These are phyloP conservation scores for Hemistola chrysoprasaria DNA, from an alignment of 2,888 invertebrate species.

Conservation along the genomic window DNA sequence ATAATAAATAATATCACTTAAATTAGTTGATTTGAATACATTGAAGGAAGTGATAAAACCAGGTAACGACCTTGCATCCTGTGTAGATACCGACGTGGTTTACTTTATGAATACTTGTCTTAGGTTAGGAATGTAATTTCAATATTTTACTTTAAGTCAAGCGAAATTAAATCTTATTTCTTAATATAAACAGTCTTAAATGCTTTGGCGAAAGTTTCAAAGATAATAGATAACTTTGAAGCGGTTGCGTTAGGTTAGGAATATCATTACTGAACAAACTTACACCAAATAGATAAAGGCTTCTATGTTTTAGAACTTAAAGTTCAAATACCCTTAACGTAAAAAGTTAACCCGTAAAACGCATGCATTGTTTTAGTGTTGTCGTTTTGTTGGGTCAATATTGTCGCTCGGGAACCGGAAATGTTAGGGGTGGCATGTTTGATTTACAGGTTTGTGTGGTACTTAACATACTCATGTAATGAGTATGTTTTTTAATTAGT, in stretches of 20 bases:
- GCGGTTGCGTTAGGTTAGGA: constrained; percentile 26
- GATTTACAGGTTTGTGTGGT: constrained; percentile 10
- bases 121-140: constrained; percentile 43
- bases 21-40: constrained; percentile 41
- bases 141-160: constrained; percentile 5
- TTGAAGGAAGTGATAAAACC: constrained; percentile 57
- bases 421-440: constrained; percentile 12
- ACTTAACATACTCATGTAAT: constrained; percentile 2
- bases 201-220: not conserved
- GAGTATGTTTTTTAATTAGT: not conserved
- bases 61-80: constrained; percentile 56
- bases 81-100: constrained; percentile 55
- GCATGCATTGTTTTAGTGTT: constrained; percentile 19
- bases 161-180: not conserved
- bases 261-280: constrained; percentile 29
- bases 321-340: no score
- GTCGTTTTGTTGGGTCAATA: constrained; percentile 16
- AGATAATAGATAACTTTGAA: constrained; percentile 9
- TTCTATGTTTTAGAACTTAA: no score
- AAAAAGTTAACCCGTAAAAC: constrained; percentile 6
- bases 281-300: not conserved
- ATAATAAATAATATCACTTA: constrained; percentile 33
- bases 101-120: constrained; percentile 51
- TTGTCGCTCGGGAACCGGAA: constrained; percentile 18
- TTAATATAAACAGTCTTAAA: not conserved